Conservation (phyloP, 2,888 invertebrate genomes). For the Cosmia pyralina region DNA sequence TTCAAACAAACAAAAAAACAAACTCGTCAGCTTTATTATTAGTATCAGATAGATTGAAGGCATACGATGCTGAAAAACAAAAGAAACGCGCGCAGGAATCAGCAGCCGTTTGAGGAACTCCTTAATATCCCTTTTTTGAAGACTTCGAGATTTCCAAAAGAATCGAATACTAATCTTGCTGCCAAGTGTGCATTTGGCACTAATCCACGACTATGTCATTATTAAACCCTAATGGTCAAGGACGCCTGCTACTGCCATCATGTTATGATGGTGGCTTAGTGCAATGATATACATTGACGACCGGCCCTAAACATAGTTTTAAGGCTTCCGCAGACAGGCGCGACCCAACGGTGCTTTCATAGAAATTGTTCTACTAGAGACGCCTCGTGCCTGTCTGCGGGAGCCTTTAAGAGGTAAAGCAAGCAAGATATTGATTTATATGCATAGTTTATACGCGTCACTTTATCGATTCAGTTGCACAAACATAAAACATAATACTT, state of each 20-base stretch:
- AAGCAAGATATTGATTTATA: constrained; percentile 29
- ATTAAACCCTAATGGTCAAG: constrained; percentile 28
- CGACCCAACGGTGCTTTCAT: too few relatives aligned
- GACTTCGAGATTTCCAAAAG: too few relatives aligned
- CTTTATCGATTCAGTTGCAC: constrained; percentile 17
- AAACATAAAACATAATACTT: constrained; percentile 13
- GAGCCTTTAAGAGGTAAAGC: background rate
- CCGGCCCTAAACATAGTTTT: background rate
- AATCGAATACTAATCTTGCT: background rate
- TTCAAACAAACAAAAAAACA: too few relatives aligned
- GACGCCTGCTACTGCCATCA: constrained; percentile 16
- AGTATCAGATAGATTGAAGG: background rate
- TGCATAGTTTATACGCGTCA: constrained; percentile 3
- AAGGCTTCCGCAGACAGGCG: too few relatives aligned
- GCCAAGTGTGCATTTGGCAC: constrained; percentile 44
- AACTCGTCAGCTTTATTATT: too few relatives aligned
- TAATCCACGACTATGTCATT: constrained; percentile 29
- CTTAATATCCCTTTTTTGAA: too few relatives aligned
- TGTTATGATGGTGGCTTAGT: constrained; percentile 19
- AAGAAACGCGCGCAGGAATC: background rate
- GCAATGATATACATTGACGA: constrained; percentile 3
- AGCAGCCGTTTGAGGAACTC: too few relatives aligned
- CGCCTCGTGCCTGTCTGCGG: too few relatives aligned
- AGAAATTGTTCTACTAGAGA: too few relatives aligned
- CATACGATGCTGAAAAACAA: background rate